These are phyloP conservation scores for Desmophyllum pertusum DNA, from an alignment of 92 coral and sea anemone species.

Conservation along the genomic window DNA sequence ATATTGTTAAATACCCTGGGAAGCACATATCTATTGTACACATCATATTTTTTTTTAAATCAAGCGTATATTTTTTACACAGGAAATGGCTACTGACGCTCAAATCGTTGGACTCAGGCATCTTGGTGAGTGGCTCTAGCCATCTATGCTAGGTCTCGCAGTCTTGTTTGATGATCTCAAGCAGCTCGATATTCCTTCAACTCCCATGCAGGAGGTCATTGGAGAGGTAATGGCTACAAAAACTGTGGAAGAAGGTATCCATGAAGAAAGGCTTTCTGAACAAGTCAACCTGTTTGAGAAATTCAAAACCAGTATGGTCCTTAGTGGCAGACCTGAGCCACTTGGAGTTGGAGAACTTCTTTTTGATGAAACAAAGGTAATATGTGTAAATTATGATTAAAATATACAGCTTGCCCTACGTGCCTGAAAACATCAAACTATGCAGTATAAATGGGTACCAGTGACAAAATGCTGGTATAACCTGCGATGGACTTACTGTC, in stretches of 20 bases:
- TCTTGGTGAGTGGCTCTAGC: not conserved
- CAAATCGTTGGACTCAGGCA: not conserved
- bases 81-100: not conserved
- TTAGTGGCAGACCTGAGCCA: constrained; percentile 23
- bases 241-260: not conserved
- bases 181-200: not conserved
- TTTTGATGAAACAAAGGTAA: constrained; percentile 29
- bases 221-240: not conserved
- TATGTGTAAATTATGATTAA: too few species aligned
- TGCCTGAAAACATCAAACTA: too few species aligned
- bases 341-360: constrained; percentile 41
- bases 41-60: too few species aligned
- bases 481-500: too few species aligned
- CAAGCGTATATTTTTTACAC: too few species aligned
- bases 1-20: too few species aligned
- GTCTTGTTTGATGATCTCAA: not conserved
- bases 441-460: too few species aligned
- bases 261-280: not conserved
- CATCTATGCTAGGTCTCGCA: not conserved
- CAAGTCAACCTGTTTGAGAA: not conserved
- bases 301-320: not conserved
- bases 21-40: too few species aligned
- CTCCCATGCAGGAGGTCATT: not conserved
- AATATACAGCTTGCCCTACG: too few species aligned
- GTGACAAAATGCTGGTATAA: too few species aligned